A percentile compares a stretch with the other conserved stretches of the same genome.
Evolutionary conservation across 2,113 vertebrate genomes (phyloP).

Genomic region (Tetrax tetrax): DNA sequence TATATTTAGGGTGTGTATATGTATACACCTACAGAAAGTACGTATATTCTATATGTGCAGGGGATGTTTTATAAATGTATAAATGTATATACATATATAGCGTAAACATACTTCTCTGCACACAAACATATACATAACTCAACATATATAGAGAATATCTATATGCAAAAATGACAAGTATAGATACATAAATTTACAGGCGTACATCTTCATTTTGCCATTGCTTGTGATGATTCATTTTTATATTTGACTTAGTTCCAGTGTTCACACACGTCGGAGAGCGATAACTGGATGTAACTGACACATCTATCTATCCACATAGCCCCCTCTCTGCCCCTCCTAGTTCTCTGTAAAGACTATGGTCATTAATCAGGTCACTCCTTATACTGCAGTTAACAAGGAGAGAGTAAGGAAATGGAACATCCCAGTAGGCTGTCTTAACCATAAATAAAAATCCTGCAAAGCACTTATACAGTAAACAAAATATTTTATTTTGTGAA

Average conservation of each 20-base stretch:
- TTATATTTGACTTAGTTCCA: neutral
- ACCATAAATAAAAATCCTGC: neutral
- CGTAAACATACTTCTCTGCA: neutral
- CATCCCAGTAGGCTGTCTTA: neutral
- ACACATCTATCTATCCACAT: neutral
- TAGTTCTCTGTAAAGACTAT: neutral
- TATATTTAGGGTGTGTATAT: neutral
- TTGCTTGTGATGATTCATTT: neutral
- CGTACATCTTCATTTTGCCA: neutral
- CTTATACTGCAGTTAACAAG: neutral
- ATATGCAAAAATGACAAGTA: neutral
- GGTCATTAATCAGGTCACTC: neutral
- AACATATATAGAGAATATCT: neutral
- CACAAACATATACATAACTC: neutral
- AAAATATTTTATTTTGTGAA: neutral
- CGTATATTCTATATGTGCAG: neutral
- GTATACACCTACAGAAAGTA: neutral
- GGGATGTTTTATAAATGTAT: neutral
- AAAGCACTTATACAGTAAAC: neutral
- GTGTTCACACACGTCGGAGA: neutral
- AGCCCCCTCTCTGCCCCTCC: neutral
- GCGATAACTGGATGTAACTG: neutral
- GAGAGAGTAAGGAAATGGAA: neutral
- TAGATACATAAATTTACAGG: neutral
- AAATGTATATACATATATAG: neutral